These are phyloP conservation scores for Smutsia gigantea DNA, from an alignment of 2,797 vertebrate species.

Conservation along the genomic window DNA sequence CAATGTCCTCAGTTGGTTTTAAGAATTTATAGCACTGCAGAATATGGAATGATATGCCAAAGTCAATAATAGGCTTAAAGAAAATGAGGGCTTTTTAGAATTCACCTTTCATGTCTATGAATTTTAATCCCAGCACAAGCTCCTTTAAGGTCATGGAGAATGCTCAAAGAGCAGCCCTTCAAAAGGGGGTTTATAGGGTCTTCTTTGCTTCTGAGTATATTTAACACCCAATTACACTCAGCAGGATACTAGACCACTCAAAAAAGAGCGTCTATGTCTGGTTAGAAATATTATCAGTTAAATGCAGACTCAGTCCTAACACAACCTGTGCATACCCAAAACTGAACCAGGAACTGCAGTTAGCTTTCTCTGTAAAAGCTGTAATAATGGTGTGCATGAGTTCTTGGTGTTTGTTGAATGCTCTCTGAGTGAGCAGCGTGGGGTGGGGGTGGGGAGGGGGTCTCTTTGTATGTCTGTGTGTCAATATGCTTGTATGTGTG, in stretches of 20 bases:
- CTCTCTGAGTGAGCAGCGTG: background rate
- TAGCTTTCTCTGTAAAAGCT: background rate
- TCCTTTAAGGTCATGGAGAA: conserved; percentile 5
- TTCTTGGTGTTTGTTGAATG: background rate
- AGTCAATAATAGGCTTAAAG: conserved; percentile 35
- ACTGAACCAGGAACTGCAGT: background rate
- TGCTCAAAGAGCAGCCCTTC: background rate
- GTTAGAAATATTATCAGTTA: conserved; percentile 47
- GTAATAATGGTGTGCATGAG: background rate
- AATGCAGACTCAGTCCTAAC: background rate
- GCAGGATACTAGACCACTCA: background rate
- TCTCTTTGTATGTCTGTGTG: background rate
- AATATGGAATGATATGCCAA: conserved; percentile 45
- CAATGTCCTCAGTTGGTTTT: background rate
- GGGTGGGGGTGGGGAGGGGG: background rate
- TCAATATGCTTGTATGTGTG: background rate
- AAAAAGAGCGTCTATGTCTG: background rate
- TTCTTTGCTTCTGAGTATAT: background rate
- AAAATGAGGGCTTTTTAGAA: conserved; percentile 37
- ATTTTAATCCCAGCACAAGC: conserved; percentile 12
- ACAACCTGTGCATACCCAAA: conserved; percentile 1
- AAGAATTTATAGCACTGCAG: conserved; percentile 49
- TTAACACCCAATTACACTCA: conserved; percentile 6
- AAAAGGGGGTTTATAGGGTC: background rate
- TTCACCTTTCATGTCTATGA: conserved; percentile 45